Percentiles rank a stretch among this genome's conserved stretches.
Evolutionary conservation across 2,888 invertebrate genomes (phyloP).

Genomic region (Metallyticus violacea): DNA sequence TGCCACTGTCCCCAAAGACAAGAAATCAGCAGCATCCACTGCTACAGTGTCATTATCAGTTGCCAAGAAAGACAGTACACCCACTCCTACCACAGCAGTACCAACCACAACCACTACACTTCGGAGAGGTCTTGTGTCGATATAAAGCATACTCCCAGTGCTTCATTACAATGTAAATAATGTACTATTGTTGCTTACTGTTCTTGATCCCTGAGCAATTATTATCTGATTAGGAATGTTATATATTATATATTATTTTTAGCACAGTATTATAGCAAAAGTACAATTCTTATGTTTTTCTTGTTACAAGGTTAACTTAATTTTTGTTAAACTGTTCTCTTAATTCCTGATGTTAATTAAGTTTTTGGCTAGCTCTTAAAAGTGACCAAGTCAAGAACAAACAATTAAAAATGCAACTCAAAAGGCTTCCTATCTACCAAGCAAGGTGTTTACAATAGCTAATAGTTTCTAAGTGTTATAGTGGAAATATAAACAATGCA

Average conservation of each 20-base stretch:
- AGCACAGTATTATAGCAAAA: neutral
- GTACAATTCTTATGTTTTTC: neutral
- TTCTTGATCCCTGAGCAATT: neutral
- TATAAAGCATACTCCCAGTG: neutral
- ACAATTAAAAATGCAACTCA: neutral
- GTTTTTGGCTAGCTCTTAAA: neutral
- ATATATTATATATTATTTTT: neutral
- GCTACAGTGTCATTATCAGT: constrained; percentile 11
- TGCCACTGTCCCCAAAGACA: neutral
- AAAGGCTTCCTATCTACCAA: neutral
- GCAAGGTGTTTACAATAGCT: too few relatives aligned
- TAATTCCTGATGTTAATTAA: neutral
- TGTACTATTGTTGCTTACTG: neutral
- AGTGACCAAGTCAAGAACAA: too few relatives aligned
- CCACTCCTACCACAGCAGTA: neutral
- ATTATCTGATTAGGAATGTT: neutral
- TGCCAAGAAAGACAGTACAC: neutral
- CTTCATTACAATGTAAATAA: neutral
- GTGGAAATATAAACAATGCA: too few relatives aligned
- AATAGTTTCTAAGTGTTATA: too few relatives aligned
- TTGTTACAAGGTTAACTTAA: neutral
- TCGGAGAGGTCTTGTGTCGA: constrained; percentile 24
- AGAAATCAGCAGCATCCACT: neutral
- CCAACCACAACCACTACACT: constrained; percentile 12
- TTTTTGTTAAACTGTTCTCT: neutral